These are phyloP conservation scores for Semnopithecus entellus DNA, from an alignment of 2,113 vertebrate genomes.

Conservation along the genomic window DNA sequence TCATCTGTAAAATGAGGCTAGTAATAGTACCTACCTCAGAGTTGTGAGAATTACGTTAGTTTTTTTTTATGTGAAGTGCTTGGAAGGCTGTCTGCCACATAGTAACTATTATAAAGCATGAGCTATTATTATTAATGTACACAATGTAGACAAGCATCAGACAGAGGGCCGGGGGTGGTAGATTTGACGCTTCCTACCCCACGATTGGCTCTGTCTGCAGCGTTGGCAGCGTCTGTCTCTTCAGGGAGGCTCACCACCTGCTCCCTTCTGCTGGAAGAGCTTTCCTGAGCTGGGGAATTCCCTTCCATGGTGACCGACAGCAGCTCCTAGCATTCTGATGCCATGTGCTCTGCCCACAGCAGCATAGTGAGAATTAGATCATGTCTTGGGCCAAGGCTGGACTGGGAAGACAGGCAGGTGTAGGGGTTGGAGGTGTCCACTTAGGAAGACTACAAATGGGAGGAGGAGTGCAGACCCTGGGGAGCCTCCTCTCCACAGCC, in stretches of 20 bases:
- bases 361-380: slow-evolving; percentile 39
- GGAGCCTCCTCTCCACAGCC: not conserved
- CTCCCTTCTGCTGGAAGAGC: slow-evolving; percentile 57
- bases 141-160: slow-evolving; percentile 42
- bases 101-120: slow-evolving; percentile 55
- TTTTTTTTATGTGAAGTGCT: slow-evolving; percentile 7
- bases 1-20: slow-evolving; percentile 34
- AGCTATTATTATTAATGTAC: slow-evolving; percentile 39
- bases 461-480: not conserved
- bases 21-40: slow-evolving; percentile 34
- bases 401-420: not conserved
- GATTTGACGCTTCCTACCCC: slow-evolving; percentile 23
- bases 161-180: slow-evolving; percentile 48
- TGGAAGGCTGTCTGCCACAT: slow-evolving; percentile 11
- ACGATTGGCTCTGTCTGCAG: slow-evolving; percentile 54
- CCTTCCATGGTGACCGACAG: slow-evolving; percentile 51
- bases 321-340: slow-evolving; percentile 30
- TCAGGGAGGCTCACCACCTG: slow-evolving; percentile 66
- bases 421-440: not conserved
- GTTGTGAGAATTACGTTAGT: slow-evolving; percentile 52
- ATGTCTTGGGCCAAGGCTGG: not conserved
- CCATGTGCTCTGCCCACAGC: slow-evolving; percentile 39
- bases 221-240: slow-evolving; percentile 64
- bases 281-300: slow-evolving; percentile 74
- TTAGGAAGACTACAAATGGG: not conserved